Conservation (phyloP, 2,113 vertebrate species). For the Leptobrachium ailaonicum region DNA sequence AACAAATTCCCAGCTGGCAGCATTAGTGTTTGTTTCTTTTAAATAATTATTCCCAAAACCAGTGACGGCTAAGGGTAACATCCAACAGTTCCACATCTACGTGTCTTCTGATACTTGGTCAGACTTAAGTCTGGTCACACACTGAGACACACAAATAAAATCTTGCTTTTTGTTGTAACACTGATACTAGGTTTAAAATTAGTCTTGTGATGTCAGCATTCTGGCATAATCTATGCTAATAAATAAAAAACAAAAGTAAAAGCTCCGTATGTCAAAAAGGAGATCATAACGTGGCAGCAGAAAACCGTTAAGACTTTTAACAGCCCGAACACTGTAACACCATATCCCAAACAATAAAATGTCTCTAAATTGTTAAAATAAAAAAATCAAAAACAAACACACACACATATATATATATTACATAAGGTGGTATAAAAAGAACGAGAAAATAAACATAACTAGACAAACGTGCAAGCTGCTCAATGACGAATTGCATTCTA, state of each 20-base stretch:
- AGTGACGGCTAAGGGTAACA: too few relatives aligned
- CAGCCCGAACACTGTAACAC: conserved; percentile 1
- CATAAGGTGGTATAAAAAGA: neutral
- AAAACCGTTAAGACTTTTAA: conserved; percentile 19
- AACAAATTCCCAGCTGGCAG: conserved; percentile 9
- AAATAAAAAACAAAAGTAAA: neutral
- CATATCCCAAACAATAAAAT: neutral
- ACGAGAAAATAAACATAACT: conserved; percentile 1
- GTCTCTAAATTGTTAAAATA: neutral
- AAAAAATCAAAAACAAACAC: neutral
- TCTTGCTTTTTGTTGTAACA: neutral
- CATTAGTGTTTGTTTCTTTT: conserved; percentile 21
- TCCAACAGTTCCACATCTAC: too few relatives aligned
- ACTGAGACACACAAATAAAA: too few relatives aligned
- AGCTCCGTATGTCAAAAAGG: neutral
- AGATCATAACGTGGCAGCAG: conserved; percentile 11
- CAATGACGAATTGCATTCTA: conserved; percentile 8
- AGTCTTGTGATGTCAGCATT: neutral
- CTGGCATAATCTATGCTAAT: neutral
- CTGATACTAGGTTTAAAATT: conserved; percentile 20
- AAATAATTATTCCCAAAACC: neutral
- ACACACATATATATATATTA: too few relatives aligned
- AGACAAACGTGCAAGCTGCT: neutral
- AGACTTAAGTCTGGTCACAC: too few relatives aligned
- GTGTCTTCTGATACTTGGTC: too few relatives aligned